phyloP scores from a whole-genome alignment of 2,888 invertebrate species.

The Clusia tigrina region DNA sequence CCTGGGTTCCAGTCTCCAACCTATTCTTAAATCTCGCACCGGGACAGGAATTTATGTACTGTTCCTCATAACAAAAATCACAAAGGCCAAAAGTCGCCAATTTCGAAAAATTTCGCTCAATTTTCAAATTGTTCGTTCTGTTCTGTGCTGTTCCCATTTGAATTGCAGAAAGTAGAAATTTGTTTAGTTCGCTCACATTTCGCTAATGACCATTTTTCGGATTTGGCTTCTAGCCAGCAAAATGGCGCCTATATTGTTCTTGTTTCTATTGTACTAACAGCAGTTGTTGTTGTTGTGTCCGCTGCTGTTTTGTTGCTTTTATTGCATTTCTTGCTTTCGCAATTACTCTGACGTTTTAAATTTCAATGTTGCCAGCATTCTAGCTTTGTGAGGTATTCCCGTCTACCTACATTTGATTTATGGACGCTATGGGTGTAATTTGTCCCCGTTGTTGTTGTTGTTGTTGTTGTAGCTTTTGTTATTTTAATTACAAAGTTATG shows the following conservation, averaged over 20 bases:
- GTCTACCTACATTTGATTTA: background rate
- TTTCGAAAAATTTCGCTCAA: too few species aligned
- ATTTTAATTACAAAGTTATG: background rate
- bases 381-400: background rate
- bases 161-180: slow-evolving; percentile 12
- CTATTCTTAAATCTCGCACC: too few species aligned
- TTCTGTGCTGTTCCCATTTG: too few species aligned
- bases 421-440: background rate
- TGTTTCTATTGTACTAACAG: slow-evolving; percentile 50
- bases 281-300: slow-evolving; percentile 30
- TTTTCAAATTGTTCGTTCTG: too few species aligned
- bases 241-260: slow-evolving; percentile 39
- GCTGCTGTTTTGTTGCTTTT: slow-evolving; percentile 7
- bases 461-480: background rate
- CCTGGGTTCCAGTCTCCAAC: too few species aligned
- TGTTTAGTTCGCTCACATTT: background rate
- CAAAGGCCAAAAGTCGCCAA: too few species aligned
- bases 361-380: background rate
- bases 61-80: too few species aligned
- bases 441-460: background rate
- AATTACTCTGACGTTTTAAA: background rate
- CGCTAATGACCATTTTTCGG: slow-evolving; percentile 33
- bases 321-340: slow-evolving; percentile 27
- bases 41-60: too few species aligned
- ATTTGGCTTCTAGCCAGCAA: slow-evolving; percentile 52